A percentile compares a stretch with the other conserved stretches of the same genome.
Conservation (phyloP, 2,113 vertebrate genomes). For the Cercocebus atys region DNA sequence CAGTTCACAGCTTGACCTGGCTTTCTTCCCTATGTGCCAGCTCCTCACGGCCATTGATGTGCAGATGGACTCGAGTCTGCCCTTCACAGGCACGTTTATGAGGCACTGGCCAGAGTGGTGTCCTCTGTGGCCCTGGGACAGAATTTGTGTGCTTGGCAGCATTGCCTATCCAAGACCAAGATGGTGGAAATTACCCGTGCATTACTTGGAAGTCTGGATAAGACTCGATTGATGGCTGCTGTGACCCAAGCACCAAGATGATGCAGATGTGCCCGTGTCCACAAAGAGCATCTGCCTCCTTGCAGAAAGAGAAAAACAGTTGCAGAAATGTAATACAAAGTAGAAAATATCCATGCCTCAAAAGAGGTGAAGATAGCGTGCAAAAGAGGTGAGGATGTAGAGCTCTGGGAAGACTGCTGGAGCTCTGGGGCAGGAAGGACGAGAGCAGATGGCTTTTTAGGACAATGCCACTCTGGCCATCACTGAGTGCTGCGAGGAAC, state of each 20-base stretch:
- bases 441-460: neutral
- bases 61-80: neutral
- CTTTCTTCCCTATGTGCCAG: too few relatives aligned
- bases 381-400: neutral
- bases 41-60: neutral
- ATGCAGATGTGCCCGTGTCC: accelerated
- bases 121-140: neutral
- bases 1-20: neutral
- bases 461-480: neutral
- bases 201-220: neutral
- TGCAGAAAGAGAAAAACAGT: neutral
- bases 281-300: neutral
- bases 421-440: neutral
- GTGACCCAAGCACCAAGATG: neutral
- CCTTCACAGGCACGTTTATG: neutral
- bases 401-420: neutral
- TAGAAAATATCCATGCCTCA: neutral
- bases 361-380: neutral
- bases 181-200: neutral
- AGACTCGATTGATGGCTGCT: too few relatives aligned
- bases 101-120: neutral
- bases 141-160: neutral
- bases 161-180: neutral
- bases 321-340: neutral
- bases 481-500: neutral